Conservation (phyloP, 2,888 invertebrate species). For the Sturmia bella region DNA sequence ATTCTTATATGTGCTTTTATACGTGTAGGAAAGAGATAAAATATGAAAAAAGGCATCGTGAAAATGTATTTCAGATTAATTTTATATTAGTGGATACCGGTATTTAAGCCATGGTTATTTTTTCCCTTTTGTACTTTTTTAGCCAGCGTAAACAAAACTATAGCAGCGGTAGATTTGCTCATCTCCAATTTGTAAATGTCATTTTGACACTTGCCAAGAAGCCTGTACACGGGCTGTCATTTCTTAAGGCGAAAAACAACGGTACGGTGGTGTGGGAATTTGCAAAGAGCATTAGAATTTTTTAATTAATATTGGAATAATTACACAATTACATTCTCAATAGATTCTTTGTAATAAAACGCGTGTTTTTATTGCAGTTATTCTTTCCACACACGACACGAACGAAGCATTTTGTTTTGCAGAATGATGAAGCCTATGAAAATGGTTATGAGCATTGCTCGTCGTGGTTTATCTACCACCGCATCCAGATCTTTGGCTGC, state of each 20-base stretch:
- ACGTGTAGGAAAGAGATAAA: too few species aligned
- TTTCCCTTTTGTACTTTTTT: too few species aligned
- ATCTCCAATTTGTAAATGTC: conserved; percentile 45
- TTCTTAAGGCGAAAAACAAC: conserved; percentile 40
- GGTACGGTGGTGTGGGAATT: conserved; percentile 56
- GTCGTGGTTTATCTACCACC: conserved; percentile 83
- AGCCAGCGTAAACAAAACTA: too few species aligned
- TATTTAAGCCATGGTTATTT: too few species aligned
- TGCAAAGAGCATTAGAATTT: conserved; percentile 26
- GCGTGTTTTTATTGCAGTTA: conserved; percentile 48
- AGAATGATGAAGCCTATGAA: conserved; percentile 76
- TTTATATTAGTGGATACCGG: too few species aligned
- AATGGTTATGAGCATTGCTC: conserved; percentile 79
- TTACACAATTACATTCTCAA: conserved; percentile 57
- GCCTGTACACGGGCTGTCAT: too few species aligned
- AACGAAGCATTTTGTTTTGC: conserved; percentile 53
- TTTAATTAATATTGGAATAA: conserved; percentile 38
- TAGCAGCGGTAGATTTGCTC: too few species aligned
- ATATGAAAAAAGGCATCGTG: too few species aligned
- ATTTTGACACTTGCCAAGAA: too few species aligned
- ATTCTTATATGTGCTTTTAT: too few species aligned
- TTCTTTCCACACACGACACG: conserved; percentile 32
- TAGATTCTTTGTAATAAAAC: conserved; percentile 36
- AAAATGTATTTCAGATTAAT: too few species aligned
- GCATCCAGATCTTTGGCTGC: conserved; percentile 76